Evolutionary conservation across 2,113 vertebrate genomes (phyloP), one percentile per base, ranked within the genome.

Genomic region (Suncus etruscus): DNA sequence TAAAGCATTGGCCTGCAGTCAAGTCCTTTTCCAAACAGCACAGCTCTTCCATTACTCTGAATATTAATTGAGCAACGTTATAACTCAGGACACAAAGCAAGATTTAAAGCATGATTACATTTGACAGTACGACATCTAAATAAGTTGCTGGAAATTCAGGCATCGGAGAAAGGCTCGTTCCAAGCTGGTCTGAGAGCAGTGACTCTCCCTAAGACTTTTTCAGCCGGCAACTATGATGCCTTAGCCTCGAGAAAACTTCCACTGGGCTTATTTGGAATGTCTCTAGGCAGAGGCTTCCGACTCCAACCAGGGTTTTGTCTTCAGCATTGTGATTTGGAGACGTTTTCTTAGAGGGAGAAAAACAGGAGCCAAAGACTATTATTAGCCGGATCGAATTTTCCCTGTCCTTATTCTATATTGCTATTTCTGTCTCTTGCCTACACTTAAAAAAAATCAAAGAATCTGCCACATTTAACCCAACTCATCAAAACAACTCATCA

Each of bases 1-100:
- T 97, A 97, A 97, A 98, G 98, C 98, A 97, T 95, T 98, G 98
- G 97, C 97, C 95, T 96, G 97, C 95, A 96, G 97, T 98, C 98
- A 97, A 98, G 97, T 98, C 96, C 96, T 97, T 97, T 98, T 97
- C 97, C 97, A 97, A 98, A 97, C 80, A 86, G 96, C 96, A 95
- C 96, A 97, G 97, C 96, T 91, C 96, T 98, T 97, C 97, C 96
- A 98, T 98, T 98, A 98, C 98, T 98, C 97, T 97, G 97, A 98
- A 98, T 98, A 98, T 98, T 98, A 98, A 98, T 97, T 98, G 97
- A 97, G 97, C 96, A 97, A 97, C 97, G 97, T 98, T 97, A 97
- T 97, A 98, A 97, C 97, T 96, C 98, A 98, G 97, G 96, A 97
- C 95, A 97, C 98, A 98, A 98, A 98, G 97, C 94, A 97, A 98